A percentile compares a stretch with the other conserved stretches of the same genome.
Evolutionary conservation across 2,113 vertebrate genomes (phyloP).

Genomic region (Dolichallabes microphthalmus): DNA sequence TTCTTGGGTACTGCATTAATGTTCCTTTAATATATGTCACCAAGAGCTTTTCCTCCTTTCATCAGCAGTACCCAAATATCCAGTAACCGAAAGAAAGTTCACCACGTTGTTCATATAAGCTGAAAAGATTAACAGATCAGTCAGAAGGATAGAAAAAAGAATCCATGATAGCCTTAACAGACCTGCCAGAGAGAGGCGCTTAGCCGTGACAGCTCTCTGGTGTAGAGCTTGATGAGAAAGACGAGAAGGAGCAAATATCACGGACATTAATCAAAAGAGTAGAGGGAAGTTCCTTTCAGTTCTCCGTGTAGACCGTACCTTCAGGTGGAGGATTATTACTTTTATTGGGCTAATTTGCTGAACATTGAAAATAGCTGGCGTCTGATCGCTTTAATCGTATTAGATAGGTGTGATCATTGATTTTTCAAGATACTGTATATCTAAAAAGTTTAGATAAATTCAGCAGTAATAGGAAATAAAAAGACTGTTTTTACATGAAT

Average conservation of each 20-base stretch:
- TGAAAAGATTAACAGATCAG: not conserved
- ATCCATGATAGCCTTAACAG: conserved; percentile 11
- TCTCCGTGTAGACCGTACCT: not conserved
- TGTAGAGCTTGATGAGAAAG: not conserved
- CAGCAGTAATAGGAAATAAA: not conserved
- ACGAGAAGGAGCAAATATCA: conserved; percentile 20
- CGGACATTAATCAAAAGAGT: conserved; percentile 20
- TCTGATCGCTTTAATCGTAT: not conserved
- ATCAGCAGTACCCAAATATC: not conserved
- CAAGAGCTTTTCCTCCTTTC: not conserved
- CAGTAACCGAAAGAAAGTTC: not conserved
- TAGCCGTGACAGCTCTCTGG: conserved; percentile 4
- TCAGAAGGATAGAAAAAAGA: not conserved
- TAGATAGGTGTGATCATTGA: not conserved
- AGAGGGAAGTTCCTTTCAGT: not conserved
- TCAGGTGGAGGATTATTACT: conserved; percentile 5
- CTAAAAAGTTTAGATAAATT: not conserved
- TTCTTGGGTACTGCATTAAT: conserved; percentile 8
- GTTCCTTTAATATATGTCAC: conserved; percentile 4
- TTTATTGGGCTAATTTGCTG: not conserved
- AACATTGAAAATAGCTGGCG: not conserved
- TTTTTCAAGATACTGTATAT: not conserved
- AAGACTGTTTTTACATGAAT: not conserved
- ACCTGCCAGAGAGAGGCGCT: conserved; percentile 9
- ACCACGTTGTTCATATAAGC: not conserved